Evolutionary conservation across 2,888 invertebrate species (phyloP), one percentile per base, ranked within the genome.

Genomic region (Slavum lentiscoides): DNA sequence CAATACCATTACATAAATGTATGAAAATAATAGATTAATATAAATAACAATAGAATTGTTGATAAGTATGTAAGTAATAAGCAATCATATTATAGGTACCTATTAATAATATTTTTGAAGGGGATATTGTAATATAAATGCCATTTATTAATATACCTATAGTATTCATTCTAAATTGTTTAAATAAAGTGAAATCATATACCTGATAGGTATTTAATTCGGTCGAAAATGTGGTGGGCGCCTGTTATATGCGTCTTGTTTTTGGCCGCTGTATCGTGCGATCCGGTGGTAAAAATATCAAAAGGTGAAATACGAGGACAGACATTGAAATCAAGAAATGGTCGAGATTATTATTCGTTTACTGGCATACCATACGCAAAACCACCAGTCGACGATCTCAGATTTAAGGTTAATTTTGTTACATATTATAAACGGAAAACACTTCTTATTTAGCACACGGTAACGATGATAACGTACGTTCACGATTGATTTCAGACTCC

Each of bases 361-460:
- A 84, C 84, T 58, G 86, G 86, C 1, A 86, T 88, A 76, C 87
- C 87, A 0, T 87, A 85, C 73, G 88, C 86, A 5, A 85, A 85
- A 59, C 86, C 87, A 4, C 87, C 87, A 2, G 55, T 87, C 17
- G 86, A 85, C 0, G 82, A 85, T 8, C 85, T 87, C 0, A 85
- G 87, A 83, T 88, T 87, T 70, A 86, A 86, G 85, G 87, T 87
- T 8, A 43, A 43, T 30, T 62, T 11, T 30, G n/a, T 1, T 30
- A 30, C 30, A 30, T 4, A 2, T 30, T 30, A 30, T 30, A 43
- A 39, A 43, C 7, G 43, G 43, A 7, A 6, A 6, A 43, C 7
- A 9, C 7, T 43, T 43, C 6, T 43, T 43, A 43, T 9, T 43
- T 7, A 43, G 3, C 43, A 9, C 43, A 43, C 21, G 21, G 13